Conservation (phyloP, 1,140 invertebrate species). For the Drosophila cardini region DNA sequence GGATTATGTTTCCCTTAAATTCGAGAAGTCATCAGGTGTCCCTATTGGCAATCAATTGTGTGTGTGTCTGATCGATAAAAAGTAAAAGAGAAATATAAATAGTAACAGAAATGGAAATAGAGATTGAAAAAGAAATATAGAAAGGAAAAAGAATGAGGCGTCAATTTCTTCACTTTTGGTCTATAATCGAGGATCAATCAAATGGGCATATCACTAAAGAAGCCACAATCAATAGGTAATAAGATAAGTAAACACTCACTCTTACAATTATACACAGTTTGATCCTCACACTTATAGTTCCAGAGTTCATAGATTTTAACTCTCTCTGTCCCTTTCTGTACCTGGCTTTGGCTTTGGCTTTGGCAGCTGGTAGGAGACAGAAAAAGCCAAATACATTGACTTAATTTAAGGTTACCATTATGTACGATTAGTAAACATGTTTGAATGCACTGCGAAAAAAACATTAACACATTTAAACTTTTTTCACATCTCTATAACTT, state of each 20-base stretch:
- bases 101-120: neutral
- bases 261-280: neutral
- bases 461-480: too few relatives aligned
- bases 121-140: neutral
- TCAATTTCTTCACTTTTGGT: neutral
- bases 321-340: too few relatives aligned
- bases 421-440: too few relatives aligned
- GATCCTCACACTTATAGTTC: too few relatives aligned
- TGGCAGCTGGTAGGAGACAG: too few relatives aligned
- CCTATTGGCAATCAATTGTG: neutral
- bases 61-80: neutral
- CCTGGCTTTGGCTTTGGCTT: too few relatives aligned
- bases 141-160: neutral
- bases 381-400: too few relatives aligned
- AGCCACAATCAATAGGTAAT: neutral
- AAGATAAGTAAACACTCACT: neutral
- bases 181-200: neutral
- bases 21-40: conserved; percentile 33
- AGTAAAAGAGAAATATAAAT: neutral
- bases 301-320: too few relatives aligned
- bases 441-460: too few relatives aligned
- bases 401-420: too few relatives aligned
- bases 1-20: conserved; percentile 18
- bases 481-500: too few relatives aligned
- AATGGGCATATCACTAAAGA: neutral